phyloP scores from a whole-genome alignment of 1,140 invertebrate genomes.

The Drosophila pruinosa region DNA sequence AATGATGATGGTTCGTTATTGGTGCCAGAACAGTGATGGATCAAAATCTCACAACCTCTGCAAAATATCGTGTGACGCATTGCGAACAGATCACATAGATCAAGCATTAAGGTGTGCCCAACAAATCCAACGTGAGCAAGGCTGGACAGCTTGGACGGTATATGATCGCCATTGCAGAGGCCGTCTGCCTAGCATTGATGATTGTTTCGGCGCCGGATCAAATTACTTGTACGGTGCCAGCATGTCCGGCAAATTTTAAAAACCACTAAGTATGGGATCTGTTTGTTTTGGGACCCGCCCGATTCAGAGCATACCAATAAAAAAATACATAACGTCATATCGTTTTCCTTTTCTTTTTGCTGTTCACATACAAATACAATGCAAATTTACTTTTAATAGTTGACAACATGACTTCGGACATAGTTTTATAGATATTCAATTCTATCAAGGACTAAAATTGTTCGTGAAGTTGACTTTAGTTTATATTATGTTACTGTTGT shows the following conservation, averaged over 20 bases:
- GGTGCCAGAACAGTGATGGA: conserved; percentile 70
- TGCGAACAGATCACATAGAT: conserved; percentile 28
- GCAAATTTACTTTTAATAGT: conserved; percentile 75
- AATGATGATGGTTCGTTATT: conserved; percentile 84
- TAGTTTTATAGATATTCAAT: conserved; percentile 33
- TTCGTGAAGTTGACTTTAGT: conserved; percentile 44
- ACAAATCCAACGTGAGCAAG: not conserved
- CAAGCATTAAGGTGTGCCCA: conserved; percentile 19
- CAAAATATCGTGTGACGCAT: conserved; percentile 7
- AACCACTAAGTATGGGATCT: not conserved
- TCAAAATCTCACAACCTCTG: not conserved
- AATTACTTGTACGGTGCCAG: not conserved
- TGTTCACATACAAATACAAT: conserved; percentile 80
- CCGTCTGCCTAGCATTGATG: conserved; percentile 21
- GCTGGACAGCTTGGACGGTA: conserved; percentile 29
- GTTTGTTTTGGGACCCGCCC: not conserved
- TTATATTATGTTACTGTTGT: conserved; percentile 17
- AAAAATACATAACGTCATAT: conserved; percentile 46
- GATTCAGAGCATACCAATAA: not conserved
- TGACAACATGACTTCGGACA: conserved; percentile 41
- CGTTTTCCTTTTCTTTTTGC: conserved; percentile 80
- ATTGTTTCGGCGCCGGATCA: conserved; percentile 5
- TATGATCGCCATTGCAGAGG: conserved; percentile 16
- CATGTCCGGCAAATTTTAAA: not conserved
- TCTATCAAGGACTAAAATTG: conserved; percentile 44